Conservation (phyloP, 2,797 vertebrate genomes). For the Emys orbicularis region DNA sequence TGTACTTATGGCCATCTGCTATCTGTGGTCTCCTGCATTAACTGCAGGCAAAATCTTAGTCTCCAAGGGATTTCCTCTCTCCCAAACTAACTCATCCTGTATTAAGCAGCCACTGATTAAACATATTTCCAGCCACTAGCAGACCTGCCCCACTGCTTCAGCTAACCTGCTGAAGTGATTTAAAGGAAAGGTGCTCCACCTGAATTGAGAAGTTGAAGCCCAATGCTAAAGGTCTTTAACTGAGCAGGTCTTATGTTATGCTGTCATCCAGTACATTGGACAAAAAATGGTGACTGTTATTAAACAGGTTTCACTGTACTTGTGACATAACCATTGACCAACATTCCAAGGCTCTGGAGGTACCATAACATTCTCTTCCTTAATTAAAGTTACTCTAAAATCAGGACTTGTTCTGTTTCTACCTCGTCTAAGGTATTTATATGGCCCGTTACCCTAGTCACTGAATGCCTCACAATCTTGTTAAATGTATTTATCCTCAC, state of each 20-base stretch:
- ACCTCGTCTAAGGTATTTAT: not conserved
- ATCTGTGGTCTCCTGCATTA: not conserved
- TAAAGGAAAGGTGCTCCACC: not conserved
- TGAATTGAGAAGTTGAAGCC: not conserved
- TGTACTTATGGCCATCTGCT: not conserved
- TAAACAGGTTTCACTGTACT: not conserved
- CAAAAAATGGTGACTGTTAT: not conserved
- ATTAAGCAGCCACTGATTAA: not conserved
- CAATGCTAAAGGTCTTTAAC: not conserved
- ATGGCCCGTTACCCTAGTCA: not conserved
- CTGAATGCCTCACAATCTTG: not conserved
- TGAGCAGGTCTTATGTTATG: not conserved
- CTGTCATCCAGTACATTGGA: not conserved
- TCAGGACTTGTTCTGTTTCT: not conserved
- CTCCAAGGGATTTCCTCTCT: not conserved
- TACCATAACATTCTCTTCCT: not conserved
- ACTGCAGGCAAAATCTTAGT: not conserved
- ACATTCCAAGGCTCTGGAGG: not conserved
- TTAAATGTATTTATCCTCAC: not conserved
- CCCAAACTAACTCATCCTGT: not conserved
- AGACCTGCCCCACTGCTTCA: not conserved
- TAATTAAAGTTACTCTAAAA: not conserved
- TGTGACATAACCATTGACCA: not conserved
- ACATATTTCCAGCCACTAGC: not conserved
- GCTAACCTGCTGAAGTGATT: not conserved